These are phyloP conservation scores for Sebastes fasciatus DNA, from an alignment of 2,113 vertebrate genomes.

Conservation along the genomic window DNA sequence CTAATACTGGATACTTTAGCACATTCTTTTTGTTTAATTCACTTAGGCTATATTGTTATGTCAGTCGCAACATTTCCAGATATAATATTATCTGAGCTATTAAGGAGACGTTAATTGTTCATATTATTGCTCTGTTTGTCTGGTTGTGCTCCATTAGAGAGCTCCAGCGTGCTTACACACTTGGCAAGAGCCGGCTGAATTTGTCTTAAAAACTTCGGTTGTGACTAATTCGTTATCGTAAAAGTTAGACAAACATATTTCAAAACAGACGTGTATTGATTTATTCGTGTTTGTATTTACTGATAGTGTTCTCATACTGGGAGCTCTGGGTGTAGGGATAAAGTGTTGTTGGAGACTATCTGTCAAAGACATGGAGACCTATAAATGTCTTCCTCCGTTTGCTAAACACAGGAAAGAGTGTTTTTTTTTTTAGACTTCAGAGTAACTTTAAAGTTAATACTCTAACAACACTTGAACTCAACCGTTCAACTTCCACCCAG, in stretches of 20 bases:
- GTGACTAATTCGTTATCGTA: background rate
- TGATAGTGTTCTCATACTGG: background rate
- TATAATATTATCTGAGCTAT: background rate
- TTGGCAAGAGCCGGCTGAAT: slow-evolving; percentile 9
- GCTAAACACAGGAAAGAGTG: background rate
- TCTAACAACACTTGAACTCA: slow-evolving; percentile 15
- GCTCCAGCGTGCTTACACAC: slow-evolving; percentile 16
- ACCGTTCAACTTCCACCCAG: slow-evolving; percentile 12
- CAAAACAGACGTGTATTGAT: background rate
- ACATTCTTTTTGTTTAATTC: background rate
- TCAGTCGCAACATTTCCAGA: background rate
- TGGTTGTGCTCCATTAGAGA: background rate
- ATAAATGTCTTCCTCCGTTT: background rate
- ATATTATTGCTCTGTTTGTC: background rate
- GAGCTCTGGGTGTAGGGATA: background rate
- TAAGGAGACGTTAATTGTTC: background rate
- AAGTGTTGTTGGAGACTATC: background rate
- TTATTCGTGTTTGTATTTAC: background rate
- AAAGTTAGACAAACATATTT: slow-evolving; percentile 32
- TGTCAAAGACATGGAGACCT: background rate
- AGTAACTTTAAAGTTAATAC: slow-evolving; percentile 9
- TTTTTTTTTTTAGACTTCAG: background rate
- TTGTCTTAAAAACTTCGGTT: slow-evolving; percentile 9
- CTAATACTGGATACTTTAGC: background rate
- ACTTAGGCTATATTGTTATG: background rate